Evolutionary conservation across 2,797 vertebrate genomes (phyloP).

Genomic region (Esox lucius): DNA sequence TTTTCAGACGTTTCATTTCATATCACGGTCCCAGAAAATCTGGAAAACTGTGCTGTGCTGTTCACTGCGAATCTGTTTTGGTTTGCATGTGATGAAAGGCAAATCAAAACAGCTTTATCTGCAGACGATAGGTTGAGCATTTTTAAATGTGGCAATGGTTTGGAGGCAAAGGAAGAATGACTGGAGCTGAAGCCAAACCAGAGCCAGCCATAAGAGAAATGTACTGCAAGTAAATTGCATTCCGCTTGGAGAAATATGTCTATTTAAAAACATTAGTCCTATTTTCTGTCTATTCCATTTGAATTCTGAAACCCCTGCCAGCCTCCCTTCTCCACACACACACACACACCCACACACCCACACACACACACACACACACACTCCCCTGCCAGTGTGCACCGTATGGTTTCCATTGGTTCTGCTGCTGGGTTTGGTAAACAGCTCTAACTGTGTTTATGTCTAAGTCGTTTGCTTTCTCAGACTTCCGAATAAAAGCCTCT

Average conservation of each 20-base stretch:
- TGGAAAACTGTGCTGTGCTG: neutral
- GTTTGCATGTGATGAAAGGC: slow-evolving; percentile 47
- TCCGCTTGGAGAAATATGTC: slow-evolving; percentile 40
- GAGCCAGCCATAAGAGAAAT: slow-evolving; percentile 42
- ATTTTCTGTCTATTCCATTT: slow-evolving; percentile 56
- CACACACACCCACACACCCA: neutral
- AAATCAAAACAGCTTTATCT: slow-evolving; percentile 51
- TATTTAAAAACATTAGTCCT: slow-evolving; percentile 41
- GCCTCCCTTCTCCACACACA: slow-evolving; percentile 8
- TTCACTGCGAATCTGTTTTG: slow-evolving; percentile 17
- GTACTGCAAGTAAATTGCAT: slow-evolving; percentile 24
- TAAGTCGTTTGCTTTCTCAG: slow-evolving; percentile 44
- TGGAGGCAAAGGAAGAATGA: slow-evolving; percentile 49
- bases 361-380: slow-evolving; percentile 1
- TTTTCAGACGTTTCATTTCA: slow-evolving; percentile 30
- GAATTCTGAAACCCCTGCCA: slow-evolving; percentile 46
- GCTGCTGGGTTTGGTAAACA: slow-evolving; percentile 71
- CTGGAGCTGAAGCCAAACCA: slow-evolving; percentile 58
- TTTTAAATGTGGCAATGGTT: slow-evolving; percentile 50
- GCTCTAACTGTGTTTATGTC: slow-evolving; percentile 63
- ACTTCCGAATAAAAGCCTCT: slow-evolving; percentile 54
- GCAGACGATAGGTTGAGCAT: slow-evolving; percentile 20
- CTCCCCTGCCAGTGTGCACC: slow-evolving; percentile 36
- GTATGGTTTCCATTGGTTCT: slow-evolving; percentile 72
- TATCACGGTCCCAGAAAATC: slow-evolving; percentile 34